Evolutionary conservation across 2,797 vertebrate species (phyloP).

Genomic region (Paratrypauchen microcephalus): DNA sequence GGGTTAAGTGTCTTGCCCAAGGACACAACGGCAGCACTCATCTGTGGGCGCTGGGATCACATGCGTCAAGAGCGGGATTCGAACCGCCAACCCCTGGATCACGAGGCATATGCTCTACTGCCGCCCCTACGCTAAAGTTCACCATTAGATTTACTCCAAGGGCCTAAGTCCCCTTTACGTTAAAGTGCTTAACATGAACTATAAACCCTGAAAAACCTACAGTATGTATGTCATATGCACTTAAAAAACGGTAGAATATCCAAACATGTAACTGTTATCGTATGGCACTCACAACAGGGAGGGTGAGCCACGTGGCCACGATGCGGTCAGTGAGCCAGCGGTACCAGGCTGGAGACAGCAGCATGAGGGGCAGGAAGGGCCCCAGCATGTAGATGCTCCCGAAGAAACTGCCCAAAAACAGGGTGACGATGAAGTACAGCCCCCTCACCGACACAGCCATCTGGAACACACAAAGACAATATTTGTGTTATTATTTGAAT

Average conservation of each 20-base stretch:
- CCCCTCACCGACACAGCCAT: constrained; percentile 89
- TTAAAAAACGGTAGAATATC: not conserved
- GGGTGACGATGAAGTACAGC: constrained; percentile 87
- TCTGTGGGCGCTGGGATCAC: too few relatives aligned
- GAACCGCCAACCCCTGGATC: too few relatives aligned
- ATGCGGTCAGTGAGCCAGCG: constrained; percentile 93
- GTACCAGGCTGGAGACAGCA: constrained; percentile 91
- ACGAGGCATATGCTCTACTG: too few relatives aligned
- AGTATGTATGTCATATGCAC: not conserved
- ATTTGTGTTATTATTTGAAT: not conserved
- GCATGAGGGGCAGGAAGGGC: constrained; percentile 91
- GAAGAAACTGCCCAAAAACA: constrained; percentile 93
- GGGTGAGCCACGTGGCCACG: constrained; percentile 94
- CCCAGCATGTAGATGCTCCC: constrained; percentile 95
- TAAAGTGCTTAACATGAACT: too few relatives aligned
- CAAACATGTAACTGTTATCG: not conserved
- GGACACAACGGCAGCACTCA: too few relatives aligned
- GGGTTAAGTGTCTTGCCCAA: too few relatives aligned
- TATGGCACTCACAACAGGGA: constrained; percentile 88
- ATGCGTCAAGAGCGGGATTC: too few relatives aligned
- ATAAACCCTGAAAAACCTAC: too few relatives aligned
- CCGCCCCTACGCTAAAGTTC: too few relatives aligned
- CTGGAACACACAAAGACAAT: constrained; percentile 39
- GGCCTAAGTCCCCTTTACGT: too few relatives aligned
- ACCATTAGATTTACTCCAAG: too few relatives aligned